Evolutionary conservation across 2,113 vertebrate species (phyloP).

Genomic region (Lontra canadensis): DNA sequence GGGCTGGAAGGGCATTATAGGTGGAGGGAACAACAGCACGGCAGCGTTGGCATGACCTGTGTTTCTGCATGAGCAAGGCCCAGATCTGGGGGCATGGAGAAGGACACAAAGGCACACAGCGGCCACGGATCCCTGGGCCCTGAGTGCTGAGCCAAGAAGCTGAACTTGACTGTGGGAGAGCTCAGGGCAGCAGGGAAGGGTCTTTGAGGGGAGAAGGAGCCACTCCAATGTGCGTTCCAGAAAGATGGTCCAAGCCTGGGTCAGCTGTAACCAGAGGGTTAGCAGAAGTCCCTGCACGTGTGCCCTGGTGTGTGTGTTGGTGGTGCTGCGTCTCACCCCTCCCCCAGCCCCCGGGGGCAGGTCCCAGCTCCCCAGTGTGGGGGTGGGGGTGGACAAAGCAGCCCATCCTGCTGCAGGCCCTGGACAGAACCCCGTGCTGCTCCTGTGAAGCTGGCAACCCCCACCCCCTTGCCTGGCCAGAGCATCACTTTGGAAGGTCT

Average conservation of each 20-base stretch:
- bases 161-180: background rate
- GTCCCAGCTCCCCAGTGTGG: fast-evolving
- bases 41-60: fast-evolving
- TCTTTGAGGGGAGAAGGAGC: too few species aligned
- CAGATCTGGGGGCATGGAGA: too few species aligned
- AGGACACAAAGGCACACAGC: fast-evolving
- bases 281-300: background rate
- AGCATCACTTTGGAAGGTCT: background rate
- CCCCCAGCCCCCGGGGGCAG: background rate
- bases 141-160: background rate
- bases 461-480: background rate
- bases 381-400: background rate
- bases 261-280: fast-evolving
- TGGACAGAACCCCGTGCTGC: background rate
- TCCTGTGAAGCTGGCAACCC: background rate
- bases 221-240: fast-evolving
- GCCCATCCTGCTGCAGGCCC: fast-evolving
- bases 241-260: background rate
- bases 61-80: fast-evolving
- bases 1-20: background rate
- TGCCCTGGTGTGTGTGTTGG: background rate
- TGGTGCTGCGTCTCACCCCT: too few species aligned
- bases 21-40: background rate
- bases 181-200: background rate
- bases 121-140: background rate